Evolutionary conservation across 2,888 invertebrate genomes (phyloP).

Genomic region (Euzetes globulus): DNA sequence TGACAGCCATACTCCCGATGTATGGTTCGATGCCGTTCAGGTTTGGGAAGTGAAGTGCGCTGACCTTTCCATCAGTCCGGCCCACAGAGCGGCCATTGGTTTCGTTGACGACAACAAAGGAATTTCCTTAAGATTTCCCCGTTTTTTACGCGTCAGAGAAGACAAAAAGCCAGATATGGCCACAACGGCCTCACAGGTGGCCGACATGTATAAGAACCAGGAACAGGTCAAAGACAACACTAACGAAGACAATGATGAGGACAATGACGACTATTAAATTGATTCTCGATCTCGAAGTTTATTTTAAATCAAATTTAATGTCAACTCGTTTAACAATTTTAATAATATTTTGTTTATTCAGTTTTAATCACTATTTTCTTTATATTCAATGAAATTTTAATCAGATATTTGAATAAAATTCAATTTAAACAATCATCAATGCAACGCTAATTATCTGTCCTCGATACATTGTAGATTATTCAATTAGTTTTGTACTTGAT

Average conservation of each 20-base stretch:
- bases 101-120: constrained; percentile 83
- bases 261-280: background rate
- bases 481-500: too few relatives aligned
- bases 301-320: too few relatives aligned
- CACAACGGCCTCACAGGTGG: constrained; percentile 76
- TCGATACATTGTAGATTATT: too few relatives aligned
- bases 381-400: background rate
- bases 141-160: constrained; percentile 78
- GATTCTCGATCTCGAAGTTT: background rate
- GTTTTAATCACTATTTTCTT: background rate
- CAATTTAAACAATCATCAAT: too few relatives aligned
- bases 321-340: background rate
- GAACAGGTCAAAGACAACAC: constrained; percentile 63
- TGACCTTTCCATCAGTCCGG: constrained; percentile 90
- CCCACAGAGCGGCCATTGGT: constrained; percentile 73
- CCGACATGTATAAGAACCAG: constrained; percentile 81
- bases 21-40: constrained; percentile 75
- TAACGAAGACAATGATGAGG: constrained; percentile 40
- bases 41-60: constrained; percentile 98
- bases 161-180: constrained; percentile 91
- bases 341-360: background rate
- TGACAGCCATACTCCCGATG: constrained; percentile 63
- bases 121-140: constrained; percentile 88
- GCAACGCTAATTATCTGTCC: too few relatives aligned
- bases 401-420: background rate